Percentiles rank a stretch among this genome's conserved stretches.
phyloP scores from a whole-genome alignment of 2,797 vertebrate genomes.

The Anniella stebbinsi region DNA sequence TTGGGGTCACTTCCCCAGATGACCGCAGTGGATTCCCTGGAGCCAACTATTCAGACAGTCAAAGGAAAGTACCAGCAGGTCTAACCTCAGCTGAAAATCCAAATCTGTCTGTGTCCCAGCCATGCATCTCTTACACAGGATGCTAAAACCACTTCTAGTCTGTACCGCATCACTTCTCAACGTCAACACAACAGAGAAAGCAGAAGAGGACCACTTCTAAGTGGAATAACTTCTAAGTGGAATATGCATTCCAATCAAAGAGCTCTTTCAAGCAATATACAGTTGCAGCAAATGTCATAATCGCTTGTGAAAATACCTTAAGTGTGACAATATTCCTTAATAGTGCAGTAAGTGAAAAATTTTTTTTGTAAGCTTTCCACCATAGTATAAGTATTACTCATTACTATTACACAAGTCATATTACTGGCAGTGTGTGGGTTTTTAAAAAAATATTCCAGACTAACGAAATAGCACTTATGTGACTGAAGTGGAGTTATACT shows the following conservation, averaged over 20 bases:
- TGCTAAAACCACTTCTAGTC: background rate
- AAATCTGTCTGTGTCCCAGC: background rate
- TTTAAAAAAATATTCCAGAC: conserved; percentile 30
- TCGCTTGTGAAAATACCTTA: background rate
- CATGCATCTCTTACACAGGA: background rate
- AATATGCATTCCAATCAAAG: background rate
- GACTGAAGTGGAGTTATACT: conserved; percentile 62
- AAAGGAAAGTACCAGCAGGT: background rate
- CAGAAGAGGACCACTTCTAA: background rate
- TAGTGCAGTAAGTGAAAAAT: background rate
- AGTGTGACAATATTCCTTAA: background rate
- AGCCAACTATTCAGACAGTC: background rate
- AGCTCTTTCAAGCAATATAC: background rate
- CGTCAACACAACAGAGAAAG: background rate
- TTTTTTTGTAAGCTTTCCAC: background rate
- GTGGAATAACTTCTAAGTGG: background rate
- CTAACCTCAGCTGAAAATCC: background rate
- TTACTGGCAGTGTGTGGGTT: conserved; percentile 44
- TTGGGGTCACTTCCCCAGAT: background rate
- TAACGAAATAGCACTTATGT: conserved; percentile 66
- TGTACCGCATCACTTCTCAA: background rate
- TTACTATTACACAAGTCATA: background rate
- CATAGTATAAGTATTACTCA: background rate
- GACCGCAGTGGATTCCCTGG: background rate
- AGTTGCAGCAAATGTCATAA: background rate